Conservation (phyloP, 2,797 vertebrate species). For the Eupleurogrammus muticus region DNA sequence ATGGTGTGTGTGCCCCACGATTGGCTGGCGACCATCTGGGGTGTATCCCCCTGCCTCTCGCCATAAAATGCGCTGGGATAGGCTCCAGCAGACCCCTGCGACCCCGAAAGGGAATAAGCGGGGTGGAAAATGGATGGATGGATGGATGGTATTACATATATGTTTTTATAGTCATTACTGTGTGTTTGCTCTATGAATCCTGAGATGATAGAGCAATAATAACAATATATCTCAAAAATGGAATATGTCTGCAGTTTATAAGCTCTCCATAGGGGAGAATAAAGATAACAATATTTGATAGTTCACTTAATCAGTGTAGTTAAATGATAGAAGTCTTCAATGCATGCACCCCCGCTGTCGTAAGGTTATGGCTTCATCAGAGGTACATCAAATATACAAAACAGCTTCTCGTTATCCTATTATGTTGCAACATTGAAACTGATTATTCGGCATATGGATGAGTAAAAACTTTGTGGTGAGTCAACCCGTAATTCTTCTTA, state of each 20-base stretch:
- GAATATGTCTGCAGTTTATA: neutral
- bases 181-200: slow-evolving; percentile 1
- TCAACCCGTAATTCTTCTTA: slow-evolving; percentile 39
- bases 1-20: no score
- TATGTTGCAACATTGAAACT: slow-evolving; percentile 16
- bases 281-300: neutral
- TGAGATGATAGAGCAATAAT: neutral
- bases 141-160: no score
- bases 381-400: slow-evolving; percentile 18
- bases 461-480: slow-evolving; percentile 31
- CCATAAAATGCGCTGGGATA: no score
- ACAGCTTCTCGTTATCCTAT: slow-evolving; percentile 10
- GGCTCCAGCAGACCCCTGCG: no score
- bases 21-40: no score
- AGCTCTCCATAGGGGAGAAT: neutral
- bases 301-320: neutral
- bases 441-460: slow-evolving; percentile 34
- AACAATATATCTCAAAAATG: neutral
- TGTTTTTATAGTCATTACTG: neutral
- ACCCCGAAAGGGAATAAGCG: no score
- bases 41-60: no score
- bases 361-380: slow-evolving; percentile 1
- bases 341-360: neutral
- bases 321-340: neutral
- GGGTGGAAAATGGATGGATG: no score